phyloP scores from a whole-genome alignment of 2,888 invertebrate species.

The Phania funesta region DNA sequence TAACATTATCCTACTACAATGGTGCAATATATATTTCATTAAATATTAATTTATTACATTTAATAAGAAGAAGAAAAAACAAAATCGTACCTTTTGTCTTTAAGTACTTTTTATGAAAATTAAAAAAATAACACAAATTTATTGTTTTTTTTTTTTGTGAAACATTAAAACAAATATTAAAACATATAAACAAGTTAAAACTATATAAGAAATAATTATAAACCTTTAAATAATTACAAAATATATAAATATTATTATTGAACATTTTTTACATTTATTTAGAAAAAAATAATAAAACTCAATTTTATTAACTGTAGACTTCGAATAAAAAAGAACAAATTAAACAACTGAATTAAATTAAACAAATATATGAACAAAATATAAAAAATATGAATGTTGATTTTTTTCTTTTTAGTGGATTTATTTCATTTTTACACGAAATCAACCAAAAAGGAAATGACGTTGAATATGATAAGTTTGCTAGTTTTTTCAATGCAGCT shows the following conservation, averaged over 20 bases:
- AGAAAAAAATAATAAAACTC: slow-evolving; percentile 15
- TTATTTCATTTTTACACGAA: background rate
- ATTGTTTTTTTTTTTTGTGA: slow-evolving; percentile 57
- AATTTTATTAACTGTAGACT: slow-evolving; percentile 59
- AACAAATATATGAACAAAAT: slow-evolving; percentile 48
- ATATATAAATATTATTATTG: slow-evolving; percentile 29
- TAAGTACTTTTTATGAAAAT: slow-evolving; percentile 52
- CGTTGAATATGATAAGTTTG: no score
- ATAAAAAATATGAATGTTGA: background rate
- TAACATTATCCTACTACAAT: slow-evolving; percentile 39
- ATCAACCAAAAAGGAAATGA: no score
- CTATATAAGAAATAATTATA: slow-evolving; percentile 35
- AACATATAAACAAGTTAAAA: slow-evolving; percentile 1
- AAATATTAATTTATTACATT: background rate
- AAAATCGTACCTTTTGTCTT: slow-evolving; percentile 62
- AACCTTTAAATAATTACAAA: slow-evolving; percentile 17
- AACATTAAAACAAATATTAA: slow-evolving; percentile 39
- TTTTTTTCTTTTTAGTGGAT: background rate
- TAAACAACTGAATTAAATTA: slow-evolving; percentile 55
- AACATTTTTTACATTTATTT: slow-evolving; percentile 38
- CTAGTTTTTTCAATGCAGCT: no score
- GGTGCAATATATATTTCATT: slow-evolving; percentile 12
- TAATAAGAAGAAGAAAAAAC: slow-evolving; percentile 11
- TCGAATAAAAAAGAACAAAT: slow-evolving; percentile 23
- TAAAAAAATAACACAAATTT: slow-evolving; percentile 38